These are phyloP conservation scores for Drosophila pseudotalamancana DNA, from an alignment of 2,888 invertebrate species.

Conservation along the genomic window DNA sequence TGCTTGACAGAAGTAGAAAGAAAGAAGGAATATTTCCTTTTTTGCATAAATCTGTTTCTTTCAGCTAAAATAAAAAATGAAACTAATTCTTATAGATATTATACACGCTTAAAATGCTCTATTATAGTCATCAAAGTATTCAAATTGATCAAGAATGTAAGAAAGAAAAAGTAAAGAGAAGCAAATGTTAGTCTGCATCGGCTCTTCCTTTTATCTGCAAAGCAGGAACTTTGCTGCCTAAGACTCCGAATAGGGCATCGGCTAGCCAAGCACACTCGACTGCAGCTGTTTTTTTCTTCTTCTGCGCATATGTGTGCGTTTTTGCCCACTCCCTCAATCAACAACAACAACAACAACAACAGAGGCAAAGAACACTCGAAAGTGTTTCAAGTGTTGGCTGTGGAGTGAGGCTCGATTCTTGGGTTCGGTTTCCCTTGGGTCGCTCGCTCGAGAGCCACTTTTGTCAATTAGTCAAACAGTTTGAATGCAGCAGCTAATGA, in stretches of 20 bases:
- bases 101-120: too few species aligned
- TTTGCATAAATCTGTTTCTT: too few species aligned
- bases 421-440: constrained; percentile 12
- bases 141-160: too few species aligned
- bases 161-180: too few species aligned
- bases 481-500: constrained; percentile 55
- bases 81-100: too few species aligned
- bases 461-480: constrained; percentile 54
- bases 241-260: neutral
- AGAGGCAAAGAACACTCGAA: constrained; percentile 16
- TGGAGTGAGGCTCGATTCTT: constrained; percentile 6
- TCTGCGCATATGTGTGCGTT: constrained; percentile 8
- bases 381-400: constrained; percentile 19
- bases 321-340: constrained; percentile 6
- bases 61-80: too few species aligned
- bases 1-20: too few species aligned
- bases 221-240: too few species aligned
- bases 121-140: too few species aligned
- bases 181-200: too few species aligned
- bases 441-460: constrained; percentile 32
- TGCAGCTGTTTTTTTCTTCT: neutral
- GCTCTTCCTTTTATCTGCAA: too few species aligned
- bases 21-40: too few species aligned
- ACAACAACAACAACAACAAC: constrained; percentile 1
- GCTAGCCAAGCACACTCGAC: neutral